Base-by-base conservation (phyloP, 2,797 vertebrate genomes). In the Lerista edwardsae region DNA sequence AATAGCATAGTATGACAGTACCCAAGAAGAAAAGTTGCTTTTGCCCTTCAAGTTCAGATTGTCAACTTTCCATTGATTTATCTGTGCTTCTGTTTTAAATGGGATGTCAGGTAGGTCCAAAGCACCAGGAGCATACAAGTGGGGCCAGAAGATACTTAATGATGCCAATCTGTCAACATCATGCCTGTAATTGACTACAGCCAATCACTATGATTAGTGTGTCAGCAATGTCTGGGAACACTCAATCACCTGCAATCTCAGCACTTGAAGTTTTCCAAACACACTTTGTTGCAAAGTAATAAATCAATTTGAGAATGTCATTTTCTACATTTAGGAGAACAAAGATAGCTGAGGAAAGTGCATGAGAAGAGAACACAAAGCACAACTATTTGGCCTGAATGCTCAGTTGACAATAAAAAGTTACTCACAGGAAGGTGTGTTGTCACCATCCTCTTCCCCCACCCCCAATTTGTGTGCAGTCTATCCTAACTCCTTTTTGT, bases 111-210 rank as follows among this genome's bases (percentile, higher is more conserved):
- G 47, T 19, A 79, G 55, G 41, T n/a, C 34, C 78, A 39, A 80
- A 85, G 11, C 31, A 85, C n/a, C n/a, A 47, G 11, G 80, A 29
- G 25, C 12, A 61, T 12, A n/a, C 23, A 23, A 72, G 77, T 47
- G n/a, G 19, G 4, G 8, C 69, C 39, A 1, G 39, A 84, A 80
- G 21, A 36, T 34, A 67, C 31, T 57, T 79, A 87, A 74, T 69
- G 31, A 83, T 73, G 74, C 3, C 19, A 73, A 10, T n/a, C 29
- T 72, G 57, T 51, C 55, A 91, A 85, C 89, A 78, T 80, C 75
- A 41, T 47, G 9, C 17, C 14, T 76, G 69, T 74, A 84, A 82
- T 31, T 80, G 55, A 87, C 78, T 79, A 79, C 3, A 34, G 76
- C 23, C 77, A 29, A 90, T 79, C 61, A 77, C 44, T 75, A 84